Conservation (phyloP, 2,888 invertebrate species). For the Stratiomys singularior region DNA sequence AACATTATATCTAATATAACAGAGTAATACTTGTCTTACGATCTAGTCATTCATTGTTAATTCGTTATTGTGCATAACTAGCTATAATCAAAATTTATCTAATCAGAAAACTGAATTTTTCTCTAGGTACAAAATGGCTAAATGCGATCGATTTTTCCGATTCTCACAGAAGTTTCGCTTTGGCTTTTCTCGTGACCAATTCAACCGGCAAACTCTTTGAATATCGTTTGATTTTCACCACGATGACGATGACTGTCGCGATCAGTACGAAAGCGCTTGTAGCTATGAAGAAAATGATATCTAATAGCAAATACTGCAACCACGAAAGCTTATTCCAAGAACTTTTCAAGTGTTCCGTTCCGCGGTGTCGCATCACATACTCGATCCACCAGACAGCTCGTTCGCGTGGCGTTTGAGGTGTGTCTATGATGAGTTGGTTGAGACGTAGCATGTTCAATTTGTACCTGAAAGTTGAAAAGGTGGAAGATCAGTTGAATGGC, state of each 20-base stretch:
- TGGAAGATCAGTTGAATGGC: conserved; percentile 17
- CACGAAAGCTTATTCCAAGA: conserved; percentile 53
- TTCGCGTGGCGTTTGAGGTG: conserved; percentile 54
- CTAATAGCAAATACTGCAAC: conserved; percentile 56
- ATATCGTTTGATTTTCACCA: conserved; percentile 54
- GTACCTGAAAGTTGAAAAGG: conserved; percentile 51
- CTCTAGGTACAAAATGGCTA: neutral
- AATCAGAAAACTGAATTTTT: neutral
- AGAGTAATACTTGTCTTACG: neutral
- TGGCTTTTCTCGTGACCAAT: conserved; percentile 54
- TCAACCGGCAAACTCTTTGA: conserved; percentile 57
- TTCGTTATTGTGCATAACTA: neutral
- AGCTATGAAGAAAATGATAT: conserved; percentile 53
- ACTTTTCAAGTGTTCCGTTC: conserved; percentile 54
- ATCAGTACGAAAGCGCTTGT: conserved; percentile 43
- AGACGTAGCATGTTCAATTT: conserved; percentile 54
- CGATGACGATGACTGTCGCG: conserved; percentile 25
- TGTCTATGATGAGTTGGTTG: conserved; percentile 53
- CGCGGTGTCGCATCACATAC: conserved; percentile 55
- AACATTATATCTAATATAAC: neutral
- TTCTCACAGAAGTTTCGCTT: conserved; percentile 20
- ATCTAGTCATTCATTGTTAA: neutral
- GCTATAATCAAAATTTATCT: neutral
- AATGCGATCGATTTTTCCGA: neutral
- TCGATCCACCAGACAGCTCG: conserved; percentile 57